Evolutionary conservation across 2,113 vertebrate species (phyloP), one percentile per base, ranked within the genome.

Genomic region (Chaenogobius annularis): DNA sequence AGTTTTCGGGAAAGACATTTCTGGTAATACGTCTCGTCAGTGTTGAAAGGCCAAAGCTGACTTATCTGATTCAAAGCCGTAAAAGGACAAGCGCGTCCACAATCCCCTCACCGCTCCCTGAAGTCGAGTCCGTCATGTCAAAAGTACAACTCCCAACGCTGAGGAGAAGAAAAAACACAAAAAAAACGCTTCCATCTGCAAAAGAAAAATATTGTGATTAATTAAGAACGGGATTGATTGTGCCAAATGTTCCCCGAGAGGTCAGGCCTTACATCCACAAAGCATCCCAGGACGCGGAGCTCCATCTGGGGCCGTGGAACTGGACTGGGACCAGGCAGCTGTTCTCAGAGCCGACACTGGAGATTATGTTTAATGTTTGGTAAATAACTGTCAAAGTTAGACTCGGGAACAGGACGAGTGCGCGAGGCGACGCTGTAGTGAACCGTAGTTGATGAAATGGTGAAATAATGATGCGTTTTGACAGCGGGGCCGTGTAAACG

Each of bases 121-220:
- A 68, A 78, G 82, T 84, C 74, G 81, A 59, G 3, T 59, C 74
- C 72, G 44, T 77, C 74, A 82, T 88, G 54, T 78, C 74, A 85
- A 88, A n/a, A 88, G 87, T 85, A 73, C 84, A 89, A 79, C 83
- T 84, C 87, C 80, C 83, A 79, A 81, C 62, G 43, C 66, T 13
- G 23, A 75, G 56, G 26, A 4, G 26, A 31, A 31, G 26, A 31
- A 31, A 31, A 31, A 31, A 31, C 2, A 31, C 26, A 65, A 80
- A 54, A 87, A 66, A 66, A 52, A 52, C 19, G 74, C 54, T 86
- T 87, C 80, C 82, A 84, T 84, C 78, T 87, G 82, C 78, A 76
- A 75, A 77, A 81, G 84, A 87, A 89, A n/a, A 87, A 87, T 82
- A 83, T 84, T 85, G 61, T 90, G 85, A 92, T 91, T 90, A 89